phyloP scores from a whole-genome alignment of 92 coral and sea anemone species.

The Porites cylindrica region DNA sequence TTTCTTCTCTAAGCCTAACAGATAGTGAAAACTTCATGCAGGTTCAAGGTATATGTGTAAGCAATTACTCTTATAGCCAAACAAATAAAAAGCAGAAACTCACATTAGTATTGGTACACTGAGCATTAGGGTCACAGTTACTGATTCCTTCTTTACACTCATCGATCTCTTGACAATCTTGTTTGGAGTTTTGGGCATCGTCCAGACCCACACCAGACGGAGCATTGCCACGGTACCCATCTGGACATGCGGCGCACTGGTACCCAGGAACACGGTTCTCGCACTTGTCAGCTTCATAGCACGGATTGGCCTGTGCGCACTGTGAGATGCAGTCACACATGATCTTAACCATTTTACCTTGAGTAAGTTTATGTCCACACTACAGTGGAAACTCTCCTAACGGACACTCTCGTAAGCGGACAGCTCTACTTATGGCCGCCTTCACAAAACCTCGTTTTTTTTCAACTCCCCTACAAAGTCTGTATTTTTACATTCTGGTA shows the following conservation, averaged over 20 bases:
- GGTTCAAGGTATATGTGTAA: no score
- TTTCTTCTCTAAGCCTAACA: no score
- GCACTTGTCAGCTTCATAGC: conserved; percentile 79
- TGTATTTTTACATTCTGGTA: no score
- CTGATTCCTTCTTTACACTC: conserved; percentile 86
- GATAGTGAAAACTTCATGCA: no score
- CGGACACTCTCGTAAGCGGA: no score
- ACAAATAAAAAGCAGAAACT: conserved; percentile 27
- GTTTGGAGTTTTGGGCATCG: conserved; percentile 82
- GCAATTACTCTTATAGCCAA: background rate
- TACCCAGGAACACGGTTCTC: conserved; percentile 92
- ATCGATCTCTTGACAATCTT: conserved; percentile 87
- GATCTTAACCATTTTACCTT: no score
- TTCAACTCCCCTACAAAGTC: no score
- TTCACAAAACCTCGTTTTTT: no score
- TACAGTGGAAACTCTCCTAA: no score
- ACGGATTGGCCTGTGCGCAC: conserved; percentile 87
- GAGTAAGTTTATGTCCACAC: no score
- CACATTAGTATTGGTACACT: conserved; percentile 92
- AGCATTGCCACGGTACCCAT: conserved; percentile 95
- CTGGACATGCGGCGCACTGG: conserved; percentile 95
- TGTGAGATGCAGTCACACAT: conserved; percentile 2
- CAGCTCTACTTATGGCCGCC: no score
- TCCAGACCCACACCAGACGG: conserved; percentile 93
- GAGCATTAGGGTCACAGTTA: conserved; percentile 90